Conservation (phyloP, 2,113 vertebrate species). For the Azemiops feae region DNA sequence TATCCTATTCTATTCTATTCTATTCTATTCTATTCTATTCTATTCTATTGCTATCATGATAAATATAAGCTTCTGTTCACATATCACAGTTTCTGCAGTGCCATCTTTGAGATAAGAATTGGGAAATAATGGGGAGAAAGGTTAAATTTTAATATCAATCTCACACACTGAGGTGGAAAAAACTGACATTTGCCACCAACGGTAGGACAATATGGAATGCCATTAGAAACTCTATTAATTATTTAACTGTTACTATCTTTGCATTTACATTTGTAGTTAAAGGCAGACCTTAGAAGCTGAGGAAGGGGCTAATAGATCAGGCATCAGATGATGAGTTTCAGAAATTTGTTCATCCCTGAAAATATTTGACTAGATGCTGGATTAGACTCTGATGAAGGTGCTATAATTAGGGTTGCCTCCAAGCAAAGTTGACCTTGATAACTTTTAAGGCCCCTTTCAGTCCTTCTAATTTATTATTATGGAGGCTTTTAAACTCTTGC, state of each 20-base stretch:
- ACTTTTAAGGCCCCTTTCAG: neutral
- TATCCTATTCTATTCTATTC: no score
- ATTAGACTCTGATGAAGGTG: neutral
- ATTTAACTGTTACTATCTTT: neutral
- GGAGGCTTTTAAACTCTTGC: neutral
- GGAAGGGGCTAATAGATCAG: neutral
- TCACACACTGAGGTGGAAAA: neutral
- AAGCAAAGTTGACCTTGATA: no score
- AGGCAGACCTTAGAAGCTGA: neutral
- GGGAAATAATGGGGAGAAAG: neutral
- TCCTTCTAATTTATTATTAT: neutral
- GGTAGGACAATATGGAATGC: neutral
- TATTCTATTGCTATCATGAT: neutral
- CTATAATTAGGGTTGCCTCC: neutral
- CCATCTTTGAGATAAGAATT: neutral
- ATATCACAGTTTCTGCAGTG: neutral
- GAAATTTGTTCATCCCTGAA: neutral
- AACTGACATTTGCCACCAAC: neutral
- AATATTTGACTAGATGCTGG: neutral
- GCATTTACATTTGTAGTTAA: neutral
- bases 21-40: no score
- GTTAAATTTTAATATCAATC: neutral
- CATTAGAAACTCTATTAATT: neutral
- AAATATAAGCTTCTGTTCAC: neutral
- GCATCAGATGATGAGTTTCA: neutral